Base-by-base conservation (phyloP, 1,140 invertebrate genomes). In the Lanistes nyassanus region DNA sequence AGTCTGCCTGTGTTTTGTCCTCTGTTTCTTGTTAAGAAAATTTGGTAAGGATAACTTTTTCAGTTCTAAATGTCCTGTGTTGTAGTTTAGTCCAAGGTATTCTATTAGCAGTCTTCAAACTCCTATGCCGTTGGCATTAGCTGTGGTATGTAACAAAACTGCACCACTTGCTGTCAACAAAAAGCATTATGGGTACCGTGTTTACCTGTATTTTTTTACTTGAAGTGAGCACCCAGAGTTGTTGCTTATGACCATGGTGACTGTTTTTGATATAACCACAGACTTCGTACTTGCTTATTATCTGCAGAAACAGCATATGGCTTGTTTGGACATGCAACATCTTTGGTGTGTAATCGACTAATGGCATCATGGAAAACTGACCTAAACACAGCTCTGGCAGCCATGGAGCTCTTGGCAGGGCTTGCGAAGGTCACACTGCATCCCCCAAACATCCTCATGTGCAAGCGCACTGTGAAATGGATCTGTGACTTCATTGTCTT, bases 321-420 rank as follows among this genome's bases (percentile, higher is more conserved):
- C 21, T 86, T 98, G 74, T 97, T 97, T 86, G 95, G 97, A 0
- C 92, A 95, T 76, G 95, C 96, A 3, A 97, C 96, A 0, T 97
- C 97, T 85, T 91, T 98, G 78, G 96, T 98, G 13, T 98, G 96
- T 86, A 96, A 97, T 88, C 93, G 96, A 55, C 90, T 98, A 37
- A 98, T 98, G 84, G 96, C 96, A 0, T 96, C 96, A 0, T 99
- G 97, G 97, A 98, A 97, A 90, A 94, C 94, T 1, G 97, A 98
- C 90, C 89, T 98, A n/a, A 97, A 97, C 87, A 94, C 97, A 21
- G 98, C 97, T 0, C 89, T 99, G 56, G 96, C 97, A 7, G 97
- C 97, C 0, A 90, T 98, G 72, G 97, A 99, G 89, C 92, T 98
- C 53, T 89, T 99, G 0, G 94, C 95, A 23, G 96, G 96, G 29